Evolutionary conservation across 2,113 vertebrate genomes (phyloP).

Genomic region (Otolemur garnettii): DNA sequence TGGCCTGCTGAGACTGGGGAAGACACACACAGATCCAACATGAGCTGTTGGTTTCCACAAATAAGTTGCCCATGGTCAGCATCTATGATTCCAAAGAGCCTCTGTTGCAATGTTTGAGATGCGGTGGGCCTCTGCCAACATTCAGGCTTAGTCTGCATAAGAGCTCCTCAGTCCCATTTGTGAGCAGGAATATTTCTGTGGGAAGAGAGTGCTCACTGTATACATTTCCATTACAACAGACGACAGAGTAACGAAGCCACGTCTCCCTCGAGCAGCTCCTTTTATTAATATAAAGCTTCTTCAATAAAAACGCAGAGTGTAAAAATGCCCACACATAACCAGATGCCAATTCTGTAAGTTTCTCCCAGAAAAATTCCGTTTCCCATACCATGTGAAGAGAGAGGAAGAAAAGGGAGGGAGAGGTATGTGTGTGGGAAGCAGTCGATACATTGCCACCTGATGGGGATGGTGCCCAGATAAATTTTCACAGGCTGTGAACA

Average conservation of each 20-base stretch:
- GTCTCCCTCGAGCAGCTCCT: conserved; percentile 50
- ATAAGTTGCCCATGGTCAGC: conserved; percentile 70
- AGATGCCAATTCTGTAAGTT: background rate
- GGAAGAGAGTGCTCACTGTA: background rate
- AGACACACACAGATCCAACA: conserved; percentile 66
- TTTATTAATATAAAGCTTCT: conserved; percentile 73
- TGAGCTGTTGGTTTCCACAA: conserved; percentile 68
- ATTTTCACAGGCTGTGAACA: background rate
- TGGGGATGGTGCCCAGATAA: background rate
- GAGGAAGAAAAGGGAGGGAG: background rate
- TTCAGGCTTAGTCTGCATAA: background rate
- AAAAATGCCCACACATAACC: background rate
- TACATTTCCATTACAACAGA: background rate
- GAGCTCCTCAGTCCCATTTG: background rate
- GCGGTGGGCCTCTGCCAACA: conserved; percentile 16
- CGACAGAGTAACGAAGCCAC: conserved; percentile 35
- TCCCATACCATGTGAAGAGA: background rate
- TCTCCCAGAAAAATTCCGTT: background rate
- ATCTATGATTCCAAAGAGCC: conserved; percentile 48
- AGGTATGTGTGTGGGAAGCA: accelerated
- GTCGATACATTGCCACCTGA: background rate
- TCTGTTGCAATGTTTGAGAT: conserved; percentile 52
- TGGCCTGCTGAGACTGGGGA: conserved; percentile 20
- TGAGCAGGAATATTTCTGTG: background rate
- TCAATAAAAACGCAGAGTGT: conserved; percentile 17